Evolutionary conservation across 35 echinoderm and acorn worm genomes (phyloP).

Genomic region (Apostichopus parvimensis): DNA sequence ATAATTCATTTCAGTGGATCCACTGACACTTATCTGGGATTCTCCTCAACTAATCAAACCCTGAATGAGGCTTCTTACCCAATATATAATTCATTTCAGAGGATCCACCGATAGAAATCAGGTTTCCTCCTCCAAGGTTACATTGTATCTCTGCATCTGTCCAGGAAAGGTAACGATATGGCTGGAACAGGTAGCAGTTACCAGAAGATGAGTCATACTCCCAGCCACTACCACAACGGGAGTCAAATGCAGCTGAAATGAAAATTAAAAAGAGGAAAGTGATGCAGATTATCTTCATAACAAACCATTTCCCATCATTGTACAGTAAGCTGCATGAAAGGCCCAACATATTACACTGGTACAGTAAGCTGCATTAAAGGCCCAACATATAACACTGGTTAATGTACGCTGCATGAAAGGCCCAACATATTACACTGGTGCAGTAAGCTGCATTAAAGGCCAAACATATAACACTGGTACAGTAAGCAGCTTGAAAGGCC

Average conservation of each 20-base stretch:
- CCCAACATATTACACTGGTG: too few species aligned
- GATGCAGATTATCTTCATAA: too few species aligned
- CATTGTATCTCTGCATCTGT: conserved; percentile 62
- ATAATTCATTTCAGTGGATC: conserved; percentile 70
- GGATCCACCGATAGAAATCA: conserved; percentile 59
- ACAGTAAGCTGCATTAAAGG: too few species aligned
- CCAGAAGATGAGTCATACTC: conserved; percentile 69
- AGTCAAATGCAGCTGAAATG: conserved; percentile 59
- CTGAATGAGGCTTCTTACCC: conserved; percentile 34
- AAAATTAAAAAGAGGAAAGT: background rate
- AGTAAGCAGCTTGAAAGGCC: too few species aligned
- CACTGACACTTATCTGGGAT: conserved; percentile 44
- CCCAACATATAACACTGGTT: too few species aligned
- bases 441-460: too few species aligned
- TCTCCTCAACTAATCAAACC: too few species aligned
- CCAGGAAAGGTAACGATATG: conserved; percentile 67
- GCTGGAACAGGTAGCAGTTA: conserved; percentile 73
- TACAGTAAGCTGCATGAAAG: too few species aligned
- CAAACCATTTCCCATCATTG: too few species aligned
- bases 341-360: too few species aligned
- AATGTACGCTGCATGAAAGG: too few species aligned
- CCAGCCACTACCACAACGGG: conserved; percentile 80
- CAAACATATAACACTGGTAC: too few species aligned
- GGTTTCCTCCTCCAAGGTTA: conserved; percentile 69
- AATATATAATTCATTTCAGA: conserved; percentile 86